Evolutionary conservation across 2,113 vertebrate species (phyloP).

Genomic region (Atherinomorus stipes): DNA sequence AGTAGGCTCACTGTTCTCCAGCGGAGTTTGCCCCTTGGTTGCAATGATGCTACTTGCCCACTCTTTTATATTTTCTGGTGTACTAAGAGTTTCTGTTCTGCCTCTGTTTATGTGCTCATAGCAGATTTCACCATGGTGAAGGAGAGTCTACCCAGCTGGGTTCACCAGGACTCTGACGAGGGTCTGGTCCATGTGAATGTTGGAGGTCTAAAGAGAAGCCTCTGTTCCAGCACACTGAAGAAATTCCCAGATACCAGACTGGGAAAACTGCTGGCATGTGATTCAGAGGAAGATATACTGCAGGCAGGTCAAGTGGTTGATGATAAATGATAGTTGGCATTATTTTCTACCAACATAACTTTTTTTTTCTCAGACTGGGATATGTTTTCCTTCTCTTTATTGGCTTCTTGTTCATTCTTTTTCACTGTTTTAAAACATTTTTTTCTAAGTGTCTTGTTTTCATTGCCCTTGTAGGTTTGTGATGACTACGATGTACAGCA

Average conservation of each 20-base stretch:
- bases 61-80: too few species aligned
- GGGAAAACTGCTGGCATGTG: conserved; percentile 92
- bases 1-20: too few species aligned
- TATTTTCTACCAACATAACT: too few species aligned
- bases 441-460: neutral
- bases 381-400: fast-evolving
- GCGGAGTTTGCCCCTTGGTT: too few species aligned
- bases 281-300: conserved; percentile 92
- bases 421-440: neutral
- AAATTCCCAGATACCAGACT: conserved; percentile 94
- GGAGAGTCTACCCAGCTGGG: conserved; percentile 84
- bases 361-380: too few species aligned
- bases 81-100: neutral
- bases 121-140: conserved; percentile 85
- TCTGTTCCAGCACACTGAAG: conserved; percentile 89
- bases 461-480: conserved; percentile 83
- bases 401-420: neutral
- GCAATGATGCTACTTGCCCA: too few species aligned
- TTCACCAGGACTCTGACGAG: conserved; percentile 82
- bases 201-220: conserved; percentile 90
- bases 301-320: conserved; percentile 60
- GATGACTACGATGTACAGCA: conserved; percentile 94
- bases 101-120: neutral
- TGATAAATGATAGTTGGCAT: too few species aligned
- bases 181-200: conserved; percentile 93